Conservation (phyloP, 2,113 vertebrate genomes). For the Otolemur garnettii region DNA sequence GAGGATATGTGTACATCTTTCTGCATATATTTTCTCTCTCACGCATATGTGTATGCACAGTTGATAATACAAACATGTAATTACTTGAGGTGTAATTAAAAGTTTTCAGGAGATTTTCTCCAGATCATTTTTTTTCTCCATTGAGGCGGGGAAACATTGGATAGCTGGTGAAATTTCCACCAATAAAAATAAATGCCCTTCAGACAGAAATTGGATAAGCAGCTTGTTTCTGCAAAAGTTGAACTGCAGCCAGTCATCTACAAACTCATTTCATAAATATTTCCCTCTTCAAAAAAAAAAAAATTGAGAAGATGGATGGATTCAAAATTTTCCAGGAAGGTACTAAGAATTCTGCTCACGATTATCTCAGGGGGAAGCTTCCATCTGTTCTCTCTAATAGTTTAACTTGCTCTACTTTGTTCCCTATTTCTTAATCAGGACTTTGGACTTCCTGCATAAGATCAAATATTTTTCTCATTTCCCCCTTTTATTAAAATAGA, state of each 20-base stretch:
- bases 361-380: neutral
- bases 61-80: neutral
- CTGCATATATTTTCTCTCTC: neutral
- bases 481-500: constrained; percentile 61
- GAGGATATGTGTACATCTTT: neutral
- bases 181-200: constrained; percentile 75
- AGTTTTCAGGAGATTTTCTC: constrained; percentile 2
- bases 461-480: constrained; percentile 64
- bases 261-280: constrained; percentile 67
- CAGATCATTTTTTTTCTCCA: neutral
- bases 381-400: neutral
- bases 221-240: constrained; percentile 57
- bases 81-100: constrained; percentile 54
- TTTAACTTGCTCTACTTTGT: neutral
- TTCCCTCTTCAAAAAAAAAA: constrained; percentile 62
- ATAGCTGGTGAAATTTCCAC: constrained; percentile 31
- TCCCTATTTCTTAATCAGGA: constrained; percentile 19
- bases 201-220: constrained; percentile 68
- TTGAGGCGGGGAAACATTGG: constrained; percentile 1
- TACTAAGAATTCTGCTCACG: neutral
- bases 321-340: constrained; percentile 72
- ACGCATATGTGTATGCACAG: neutral
- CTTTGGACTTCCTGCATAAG: constrained; percentile 45
- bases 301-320: constrained; percentile 50
- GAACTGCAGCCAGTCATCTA: constrained; percentile 59